These are phyloP conservation scores for Glossosoma conforme DNA, from an alignment of 1,140 invertebrate genomes.

Conservation along the genomic window DNA sequence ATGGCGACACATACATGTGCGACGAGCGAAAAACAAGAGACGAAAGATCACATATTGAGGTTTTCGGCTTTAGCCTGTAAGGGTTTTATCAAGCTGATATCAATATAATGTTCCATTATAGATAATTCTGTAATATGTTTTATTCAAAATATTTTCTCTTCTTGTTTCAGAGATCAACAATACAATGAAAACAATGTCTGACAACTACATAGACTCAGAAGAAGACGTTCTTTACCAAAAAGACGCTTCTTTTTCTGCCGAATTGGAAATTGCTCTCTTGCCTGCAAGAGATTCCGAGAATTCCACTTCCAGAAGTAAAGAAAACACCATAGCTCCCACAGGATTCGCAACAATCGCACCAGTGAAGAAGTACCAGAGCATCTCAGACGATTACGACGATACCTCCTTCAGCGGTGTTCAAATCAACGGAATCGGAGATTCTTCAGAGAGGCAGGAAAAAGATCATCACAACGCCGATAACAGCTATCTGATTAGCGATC, in stretches of 20 bases:
- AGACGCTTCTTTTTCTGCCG: conserved; percentile 74
- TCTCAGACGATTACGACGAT: not conserved
- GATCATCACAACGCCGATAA: no score
- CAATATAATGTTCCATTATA: no score
- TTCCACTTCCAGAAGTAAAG: conserved; percentile 6
- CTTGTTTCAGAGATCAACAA: conserved; percentile 65
- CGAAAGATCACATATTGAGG: no score
- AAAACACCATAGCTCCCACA: not conserved
- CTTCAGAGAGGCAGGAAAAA: no score
- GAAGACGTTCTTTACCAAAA: conserved; percentile 80
- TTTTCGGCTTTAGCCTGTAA: no score
- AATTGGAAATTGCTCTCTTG: conserved; percentile 50
- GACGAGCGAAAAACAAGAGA: no score
- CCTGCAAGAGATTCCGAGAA: conserved; percentile 26
- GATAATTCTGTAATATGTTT: no score
- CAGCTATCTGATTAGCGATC: no score
- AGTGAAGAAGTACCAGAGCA: not conserved
- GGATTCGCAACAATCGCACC: conserved; percentile 1
- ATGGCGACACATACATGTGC: no score
- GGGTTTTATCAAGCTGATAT: no score
- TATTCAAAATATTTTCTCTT: conserved; percentile 11
- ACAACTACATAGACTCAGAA: conserved; percentile 52
- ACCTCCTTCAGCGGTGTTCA: no score
- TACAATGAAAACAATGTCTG: conserved; percentile 51
- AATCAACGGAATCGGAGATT: no score